These are phyloP conservation scores for Myotis pilosus DNA, from an alignment of 2,797 vertebrate species.

Conservation along the genomic window DNA sequence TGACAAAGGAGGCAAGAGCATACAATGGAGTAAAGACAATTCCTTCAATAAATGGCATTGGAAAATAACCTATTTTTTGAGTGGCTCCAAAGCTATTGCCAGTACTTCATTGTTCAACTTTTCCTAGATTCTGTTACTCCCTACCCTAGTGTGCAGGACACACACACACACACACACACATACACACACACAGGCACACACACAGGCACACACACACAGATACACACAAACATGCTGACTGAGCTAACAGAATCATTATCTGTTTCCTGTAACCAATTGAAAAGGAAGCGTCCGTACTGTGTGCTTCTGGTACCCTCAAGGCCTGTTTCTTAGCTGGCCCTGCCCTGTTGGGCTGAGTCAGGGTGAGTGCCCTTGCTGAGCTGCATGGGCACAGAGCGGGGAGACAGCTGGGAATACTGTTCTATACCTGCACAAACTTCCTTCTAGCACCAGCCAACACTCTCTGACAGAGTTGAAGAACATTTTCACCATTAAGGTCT, in stretches of 20 bases:
- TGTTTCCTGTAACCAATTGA: neutral
- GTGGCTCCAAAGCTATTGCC: neutral
- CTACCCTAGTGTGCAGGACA: rapidly evolving
- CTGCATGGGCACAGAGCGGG: neutral
- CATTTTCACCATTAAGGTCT: neutral
- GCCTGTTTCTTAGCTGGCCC: neutral
- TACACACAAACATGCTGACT: neutral
- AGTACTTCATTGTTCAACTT: neutral
- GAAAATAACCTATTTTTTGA: neutral
- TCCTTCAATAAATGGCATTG: no score
- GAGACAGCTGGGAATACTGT: neutral
- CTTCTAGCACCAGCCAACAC: constrained; percentile 6
- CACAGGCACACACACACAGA: rapidly evolving
- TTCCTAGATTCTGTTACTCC: neutral
- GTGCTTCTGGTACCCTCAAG: neutral
- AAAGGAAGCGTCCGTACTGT: neutral
- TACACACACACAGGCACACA: neutral
- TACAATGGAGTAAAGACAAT: no score
- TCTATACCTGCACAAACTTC: neutral
- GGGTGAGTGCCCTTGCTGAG: neutral
- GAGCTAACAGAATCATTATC: neutral
- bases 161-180: rapidly evolving
- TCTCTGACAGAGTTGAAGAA: neutral
- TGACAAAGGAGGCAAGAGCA: no score
- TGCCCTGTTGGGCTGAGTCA: neutral